Evolutionary conservation across 2,113 vertebrate species (phyloP), one percentile per base, ranked within the genome.

Genomic region (Hymenochirus boettgeri): DNA sequence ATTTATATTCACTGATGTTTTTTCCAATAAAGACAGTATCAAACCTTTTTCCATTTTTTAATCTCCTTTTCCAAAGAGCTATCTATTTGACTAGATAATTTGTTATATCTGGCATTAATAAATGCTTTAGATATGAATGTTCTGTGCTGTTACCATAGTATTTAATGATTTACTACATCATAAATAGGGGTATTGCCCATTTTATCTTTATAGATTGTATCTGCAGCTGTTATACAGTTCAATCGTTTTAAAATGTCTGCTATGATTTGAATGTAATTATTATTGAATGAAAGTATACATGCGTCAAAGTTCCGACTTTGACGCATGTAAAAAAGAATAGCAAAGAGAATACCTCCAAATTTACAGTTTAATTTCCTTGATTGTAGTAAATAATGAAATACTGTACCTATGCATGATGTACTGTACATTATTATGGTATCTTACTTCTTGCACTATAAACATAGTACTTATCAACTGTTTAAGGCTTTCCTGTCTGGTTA

Each of bases 91-190:
- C 1, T 24, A 52, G 48, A 52, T 52, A 52, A 52, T 52, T 52
- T 11, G 24, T 52, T 52, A 52, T 52, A 23, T 24, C 48, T 52
- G 48, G 24, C 48, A 52, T 4, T 52, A 52, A 52, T 52, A 25
- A 52, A 52, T 52, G 48, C 12, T 42, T 42, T 42, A 42, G 39
- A 42, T 42, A 42, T 42, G 39, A 42, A 42, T 17, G 11, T 42
- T 15, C 39, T 42, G 39, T 42, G 11, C 39, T n/a, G 39, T 42
- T 42, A 42, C 39, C 17, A 42, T 42, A 42, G 39, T 42, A 42
- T 42, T 42, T 42, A 42, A 42, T 42, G 39, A 42, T 42, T 42
- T 42, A 18, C 39, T 42, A 42, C 39, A 42, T 42, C 39, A 18
- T 42, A 42, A 42, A 42, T 42, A 42, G 39, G 39, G 39, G 39